Evolutionary conservation across 2,888 invertebrate genomes (phyloP), one percentile per base, ranked within the genome.

Genomic region (Ganaspis brasiliensis): DNA sequence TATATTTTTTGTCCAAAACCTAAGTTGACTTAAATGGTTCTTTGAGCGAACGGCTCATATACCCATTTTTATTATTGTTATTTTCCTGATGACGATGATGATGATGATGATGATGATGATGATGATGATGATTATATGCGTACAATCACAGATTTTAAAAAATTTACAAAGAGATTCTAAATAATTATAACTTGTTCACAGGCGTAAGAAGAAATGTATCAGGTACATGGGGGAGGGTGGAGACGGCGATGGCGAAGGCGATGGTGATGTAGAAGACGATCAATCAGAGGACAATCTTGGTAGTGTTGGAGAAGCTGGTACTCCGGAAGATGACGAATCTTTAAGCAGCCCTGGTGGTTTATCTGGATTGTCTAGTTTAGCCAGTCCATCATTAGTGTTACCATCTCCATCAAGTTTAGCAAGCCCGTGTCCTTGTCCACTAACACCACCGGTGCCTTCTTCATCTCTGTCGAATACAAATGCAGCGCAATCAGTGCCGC

Each of bases 161-260:
- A 67, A 24, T 24, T 21, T 24, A 8, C 6, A 9, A 5, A 67
- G 10, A 45, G 14, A 8, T 24, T 40, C 5, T 71, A 31, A 71
- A 55, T 74, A 72, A 75, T 45, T 8, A 71, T 73, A 56, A 78
- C 37, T 40, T 87, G 71, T 85, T 94, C 93, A 5, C 94, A 98
- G 98, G 94, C 97, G 98, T 94, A 98, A 98, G 95, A 98, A 98
- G 93, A 98, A 98, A 93, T 98, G 98, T 94, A 97, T 98, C 91
- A 96, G 98, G 87, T 98, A 98, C 93, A 96, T 97, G 96, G 98
- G 97, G 93, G 95, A 96, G 86, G 93, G 94, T 92, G 93, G 95
- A 92, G 92, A 95, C 92, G 92, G 94, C 92, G 92, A 94, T 87
- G 93, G 92, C 78, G 95, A 94, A 86, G 92, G 93, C 82, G 95